Percentiles rank a stretch among this genome's conserved stretches.
Evolutionary conservation across 2,888 invertebrate species (phyloP).

Genomic region (Autographa gamma): DNA sequence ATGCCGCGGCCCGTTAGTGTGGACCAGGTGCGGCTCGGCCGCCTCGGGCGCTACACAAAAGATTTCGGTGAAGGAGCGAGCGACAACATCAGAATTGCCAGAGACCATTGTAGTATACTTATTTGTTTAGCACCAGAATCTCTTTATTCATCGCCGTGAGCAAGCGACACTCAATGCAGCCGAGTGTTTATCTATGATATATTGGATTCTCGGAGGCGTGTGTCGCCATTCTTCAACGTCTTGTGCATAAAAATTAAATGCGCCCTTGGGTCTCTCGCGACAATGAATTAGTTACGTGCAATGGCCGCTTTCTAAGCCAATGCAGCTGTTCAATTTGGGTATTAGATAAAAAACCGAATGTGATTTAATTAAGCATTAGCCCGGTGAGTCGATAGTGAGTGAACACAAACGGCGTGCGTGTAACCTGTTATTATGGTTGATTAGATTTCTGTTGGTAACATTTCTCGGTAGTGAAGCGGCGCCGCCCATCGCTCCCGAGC

Average conservation of each 20-base stretch:
- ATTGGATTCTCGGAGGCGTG: constrained; percentile 75
- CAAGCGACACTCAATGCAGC: constrained; percentile 70
- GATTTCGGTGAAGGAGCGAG: constrained; percentile 83
- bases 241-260: constrained; percentile 64
- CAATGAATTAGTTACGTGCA: constrained; percentile 67
- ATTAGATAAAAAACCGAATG: constrained; percentile 82
- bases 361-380: constrained; percentile 88
- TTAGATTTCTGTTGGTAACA: constrained; percentile 89
- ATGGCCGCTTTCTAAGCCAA: constrained; percentile 62
- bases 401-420: constrained; percentile 85
- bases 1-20: constrained; percentile 72
- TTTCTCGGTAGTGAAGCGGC: constrained; percentile 87
- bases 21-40: constrained; percentile 80
- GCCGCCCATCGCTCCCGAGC: constrained; percentile 88
- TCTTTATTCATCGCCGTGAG: constrained; percentile 73
- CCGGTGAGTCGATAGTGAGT: constrained; percentile 83
- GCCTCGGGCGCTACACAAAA: constrained; percentile 83
- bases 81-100: constrained; percentile 77
- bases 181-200: constrained; percentile 82
- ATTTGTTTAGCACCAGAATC: constrained; percentile 82
- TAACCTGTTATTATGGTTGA: constrained; percentile 89
- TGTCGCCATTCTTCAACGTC: constrained; percentile 69
- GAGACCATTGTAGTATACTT: constrained; percentile 74
- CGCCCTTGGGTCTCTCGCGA: constrained; percentile 55
- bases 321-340: constrained; percentile 76